Evolutionary conservation across 2,113 vertebrate species (phyloP).

Genomic region (Bagarius yarrelli): DNA sequence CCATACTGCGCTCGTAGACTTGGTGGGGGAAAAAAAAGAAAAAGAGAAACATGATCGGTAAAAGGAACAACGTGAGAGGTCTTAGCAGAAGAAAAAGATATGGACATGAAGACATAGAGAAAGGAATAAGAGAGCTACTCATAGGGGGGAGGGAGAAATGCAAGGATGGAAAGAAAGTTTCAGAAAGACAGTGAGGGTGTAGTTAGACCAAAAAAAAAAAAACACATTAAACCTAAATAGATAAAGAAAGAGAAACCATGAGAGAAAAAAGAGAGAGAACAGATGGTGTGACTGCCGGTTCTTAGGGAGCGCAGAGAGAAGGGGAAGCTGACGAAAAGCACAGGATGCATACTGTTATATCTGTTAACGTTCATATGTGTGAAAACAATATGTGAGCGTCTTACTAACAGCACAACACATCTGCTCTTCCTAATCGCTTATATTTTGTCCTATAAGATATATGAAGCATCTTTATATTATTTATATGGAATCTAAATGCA

Average conservation of each 20-base stretch:
- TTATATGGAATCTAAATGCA: neutral
- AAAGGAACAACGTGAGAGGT: slow-evolving; percentile 30
- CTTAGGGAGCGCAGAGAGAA: slow-evolving; percentile 58
- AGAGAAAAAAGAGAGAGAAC: slow-evolving; percentile 53
- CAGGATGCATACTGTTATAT: slow-evolving; percentile 49
- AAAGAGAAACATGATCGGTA: slow-evolving; percentile 8
- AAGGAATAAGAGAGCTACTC: slow-evolving; percentile 22
- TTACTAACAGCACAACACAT: slow-evolving; percentile 44
- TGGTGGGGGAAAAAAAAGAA: slow-evolving; percentile 51
- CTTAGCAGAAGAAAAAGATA: slow-evolving; percentile 35
- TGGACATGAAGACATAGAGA: neutral
- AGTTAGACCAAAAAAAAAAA: neutral
- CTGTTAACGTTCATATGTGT: slow-evolving; percentile 45
- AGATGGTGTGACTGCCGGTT: slow-evolving; percentile 72
- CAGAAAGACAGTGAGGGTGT: slow-evolving; percentile 41
- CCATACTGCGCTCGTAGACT: slow-evolving; percentile 84
- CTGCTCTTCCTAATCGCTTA: slow-evolving; percentile 23
- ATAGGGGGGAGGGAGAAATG: slow-evolving; percentile 51
- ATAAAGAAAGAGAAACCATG: slow-evolving; percentile 30
- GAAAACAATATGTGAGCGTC: slow-evolving; percentile 43
- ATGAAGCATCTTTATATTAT: neutral
- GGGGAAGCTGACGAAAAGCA: slow-evolving; percentile 47
- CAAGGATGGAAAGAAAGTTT: slow-evolving; percentile 40
- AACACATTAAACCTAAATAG: neutral
- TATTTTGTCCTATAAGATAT: slow-evolving; percentile 12